Evolutionary conservation across 2,797 vertebrate species (phyloP), one percentile per base, ranked within the genome.

Genomic region (Onychomys torridus): DNA sequence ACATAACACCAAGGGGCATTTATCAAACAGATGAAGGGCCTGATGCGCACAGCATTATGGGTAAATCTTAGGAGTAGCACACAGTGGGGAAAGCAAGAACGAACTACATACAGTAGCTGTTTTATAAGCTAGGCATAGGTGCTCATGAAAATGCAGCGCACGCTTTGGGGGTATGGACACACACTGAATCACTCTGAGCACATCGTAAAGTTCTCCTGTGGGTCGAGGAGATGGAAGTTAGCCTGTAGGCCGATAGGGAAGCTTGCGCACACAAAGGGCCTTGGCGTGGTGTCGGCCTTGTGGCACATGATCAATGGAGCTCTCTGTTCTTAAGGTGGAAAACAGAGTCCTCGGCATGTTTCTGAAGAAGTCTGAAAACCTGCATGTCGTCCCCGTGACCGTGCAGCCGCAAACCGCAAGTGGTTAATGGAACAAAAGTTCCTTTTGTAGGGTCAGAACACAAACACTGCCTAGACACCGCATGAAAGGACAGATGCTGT

Each of bases 361-460:
- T 49, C 52, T 76, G 43, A 78, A 93, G 89, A 82, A 85, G 73
- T 78, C 87, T 79, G 49, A 76, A 95, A 85, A 34, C 49, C 76
- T 93, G 78, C 90, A 0, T 21, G 37, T 92, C 40, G 63, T 90
- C 91, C 90, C 73, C 5, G 0, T 14, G 65, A 76, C 25, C 73
- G 16, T 27, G 57, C 19, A 27, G 49, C 73, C 49, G 78, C 92
- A 75, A 82, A 81, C 91, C 87, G 25, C 87, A 69, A 77, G 75
- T 16, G 37, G 84, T 93, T 94, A 55, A 82, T n/a, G 77, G 83
- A 83, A 92, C 96, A 93, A 43, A 94, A 83, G 75, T 37, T 25
- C 59, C 82, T 79, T 91, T 76, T 94, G 75, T 94, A 40, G 81
- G 61, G 57, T 95, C 69, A 76, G 93, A 81, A 79, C 25, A n/a